Evolutionary conservation across 2,888 invertebrate genomes (phyloP).

Genomic region (Aporophyla nigra): DNA sequence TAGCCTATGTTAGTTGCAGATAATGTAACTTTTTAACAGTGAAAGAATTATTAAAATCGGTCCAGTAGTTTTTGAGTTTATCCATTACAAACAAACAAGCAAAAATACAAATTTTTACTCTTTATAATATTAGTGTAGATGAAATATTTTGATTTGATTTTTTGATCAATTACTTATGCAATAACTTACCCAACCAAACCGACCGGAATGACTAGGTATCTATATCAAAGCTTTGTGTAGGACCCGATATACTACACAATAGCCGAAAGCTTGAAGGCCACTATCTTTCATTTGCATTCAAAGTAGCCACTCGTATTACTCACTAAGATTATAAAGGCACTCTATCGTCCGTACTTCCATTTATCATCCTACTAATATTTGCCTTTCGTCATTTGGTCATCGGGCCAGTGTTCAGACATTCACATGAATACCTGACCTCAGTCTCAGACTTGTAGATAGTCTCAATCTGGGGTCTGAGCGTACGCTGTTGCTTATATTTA

Average conservation of each 20-base stretch:
- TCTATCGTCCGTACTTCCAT: constrained; percentile 11
- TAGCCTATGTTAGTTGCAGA: too few species aligned
- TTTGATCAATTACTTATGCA: not conserved
- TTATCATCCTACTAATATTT: constrained; percentile 5
- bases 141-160: too few species aligned
- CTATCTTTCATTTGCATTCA: constrained; percentile 64
- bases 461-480: not conserved
- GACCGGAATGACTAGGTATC: not conserved
- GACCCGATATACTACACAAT: constrained; percentile 68
- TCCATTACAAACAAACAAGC: too few species aligned
- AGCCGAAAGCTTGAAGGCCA: constrained; percentile 69
- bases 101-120: too few species aligned
- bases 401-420: constrained; percentile 37
- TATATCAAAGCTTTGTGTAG: constrained; percentile 23
- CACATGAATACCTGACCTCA: constrained; percentile 28
- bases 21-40: too few species aligned
- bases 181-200: not conserved
- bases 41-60: too few species aligned
- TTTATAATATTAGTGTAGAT: too few species aligned
- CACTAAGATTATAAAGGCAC: constrained; percentile 13
- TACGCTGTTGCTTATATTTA: not conserved
- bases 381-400: constrained; percentile 41
- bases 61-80: too few species aligned
- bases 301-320: constrained; percentile 41
- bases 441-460: constrained; percentile 20